A percentile compares a stretch with the other conserved stretches of the same genome.
Evolutionary conservation across 2,113 vertebrate species (phyloP).

Genomic region (Notothenia rossii): DNA sequence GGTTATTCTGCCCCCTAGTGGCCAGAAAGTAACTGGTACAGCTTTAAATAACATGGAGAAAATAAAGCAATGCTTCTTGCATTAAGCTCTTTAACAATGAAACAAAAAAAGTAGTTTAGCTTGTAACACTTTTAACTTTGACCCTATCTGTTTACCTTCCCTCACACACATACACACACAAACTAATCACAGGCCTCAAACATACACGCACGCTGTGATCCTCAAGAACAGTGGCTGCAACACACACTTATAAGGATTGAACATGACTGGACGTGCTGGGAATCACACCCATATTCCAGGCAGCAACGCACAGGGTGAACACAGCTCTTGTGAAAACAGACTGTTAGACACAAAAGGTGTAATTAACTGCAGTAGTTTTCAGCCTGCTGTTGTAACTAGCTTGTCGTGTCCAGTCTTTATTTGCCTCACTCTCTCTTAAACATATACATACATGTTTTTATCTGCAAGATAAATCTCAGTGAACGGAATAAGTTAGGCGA

Average conservation of each 20-base stretch:
- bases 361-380: constrained; percentile 38
- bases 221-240: constrained; percentile 9
- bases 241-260: constrained; percentile 25
- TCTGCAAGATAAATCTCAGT: not conserved
- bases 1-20: not conserved
- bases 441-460: not conserved
- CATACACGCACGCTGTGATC: constrained; percentile 11
- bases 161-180: not conserved
- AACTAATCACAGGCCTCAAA: constrained; percentile 17
- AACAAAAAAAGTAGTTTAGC: too few species aligned
- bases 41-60: not conserved
- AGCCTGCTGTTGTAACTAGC: constrained; percentile 11
- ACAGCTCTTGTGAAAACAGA: constrained; percentile 42
- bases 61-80: not conserved
- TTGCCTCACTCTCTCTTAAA: not conserved
- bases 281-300: constrained; percentile 66
- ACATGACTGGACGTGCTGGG: constrained; percentile 49
- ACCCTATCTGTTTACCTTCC: not conserved
- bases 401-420: constrained; percentile 18
- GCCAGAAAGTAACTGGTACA: not conserved
- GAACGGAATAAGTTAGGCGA: not conserved
- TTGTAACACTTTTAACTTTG: not conserved
- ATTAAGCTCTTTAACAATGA: not conserved
- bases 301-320: constrained; percentile 27
- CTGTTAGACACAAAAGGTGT: constrained; percentile 35